Percentiles rank a stretch among this genome's conserved stretches.
Conservation (phyloP, 2,888 invertebrate genomes). For the Tetanocera ferruginea region DNA sequence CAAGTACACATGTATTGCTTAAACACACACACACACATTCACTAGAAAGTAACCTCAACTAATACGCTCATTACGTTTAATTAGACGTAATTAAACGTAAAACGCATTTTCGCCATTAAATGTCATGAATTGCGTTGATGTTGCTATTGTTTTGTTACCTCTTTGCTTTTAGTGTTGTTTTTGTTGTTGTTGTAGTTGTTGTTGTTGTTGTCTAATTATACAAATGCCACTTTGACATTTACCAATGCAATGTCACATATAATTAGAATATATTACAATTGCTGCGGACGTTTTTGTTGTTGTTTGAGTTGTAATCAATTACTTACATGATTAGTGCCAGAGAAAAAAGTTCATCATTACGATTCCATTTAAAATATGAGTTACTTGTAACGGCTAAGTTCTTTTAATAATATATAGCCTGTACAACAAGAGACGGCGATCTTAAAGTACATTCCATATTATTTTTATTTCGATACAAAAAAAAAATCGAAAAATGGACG, state of each 20-base stretch:
- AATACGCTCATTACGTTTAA: slow-evolving; percentile 7
- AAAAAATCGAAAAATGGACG: no score
- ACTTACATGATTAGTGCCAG: not conserved
- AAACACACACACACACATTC: not conserved
- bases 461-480: no score
- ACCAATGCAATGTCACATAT: not conserved
- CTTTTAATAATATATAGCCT: no score
- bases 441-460: no score
- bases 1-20: not conserved
- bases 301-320: not conserved
- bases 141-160: not conserved
- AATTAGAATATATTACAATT: not conserved
- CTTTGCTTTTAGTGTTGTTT: not conserved
- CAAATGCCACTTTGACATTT: slow-evolving; percentile 17
- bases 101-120: slow-evolving; percentile 33
- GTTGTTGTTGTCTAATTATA: not conserved
- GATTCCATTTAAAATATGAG: no score
- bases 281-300: not conserved
- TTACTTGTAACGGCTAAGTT: no score
- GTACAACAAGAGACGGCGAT: no score
- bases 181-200: not conserved
- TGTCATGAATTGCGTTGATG: slow-evolving; percentile 17
- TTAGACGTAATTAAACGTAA: slow-evolving; percentile 3
- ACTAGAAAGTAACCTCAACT: not conserved
- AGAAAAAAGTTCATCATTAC: no score